A percentile compares a stretch with the other conserved stretches of the same genome.
phyloP scores from a whole-genome alignment of 2,113 vertebrate species.

The Cephalopholis sonnerati region DNA sequence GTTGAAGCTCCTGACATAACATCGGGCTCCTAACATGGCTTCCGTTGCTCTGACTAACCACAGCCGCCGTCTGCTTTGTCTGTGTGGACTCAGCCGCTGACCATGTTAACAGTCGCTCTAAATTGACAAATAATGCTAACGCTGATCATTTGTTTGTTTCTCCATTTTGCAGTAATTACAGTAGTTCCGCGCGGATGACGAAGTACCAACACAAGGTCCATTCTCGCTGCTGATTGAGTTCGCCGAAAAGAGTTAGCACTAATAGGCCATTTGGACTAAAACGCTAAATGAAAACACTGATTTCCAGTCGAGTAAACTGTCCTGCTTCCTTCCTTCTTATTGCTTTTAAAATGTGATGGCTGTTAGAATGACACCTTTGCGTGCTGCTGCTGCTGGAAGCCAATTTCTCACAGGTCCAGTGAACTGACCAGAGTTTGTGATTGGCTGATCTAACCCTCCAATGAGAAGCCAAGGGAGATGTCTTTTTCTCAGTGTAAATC shows the following conservation, averaged over 20 bases:
- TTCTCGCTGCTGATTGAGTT: slow-evolving; percentile 85
- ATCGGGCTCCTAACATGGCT: slow-evolving; percentile 51
- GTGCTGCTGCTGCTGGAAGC: slow-evolving; percentile 84
- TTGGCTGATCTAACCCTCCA: slow-evolving; percentile 70
- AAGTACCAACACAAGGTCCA: slow-evolving; percentile 78
- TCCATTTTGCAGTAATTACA: slow-evolving; percentile 90
- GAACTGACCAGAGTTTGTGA: slow-evolving; percentile 64
- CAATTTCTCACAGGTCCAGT: slow-evolving; percentile 86
- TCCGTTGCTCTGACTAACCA: slow-evolving; percentile 67
- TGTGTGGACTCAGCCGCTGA: slow-evolving; percentile 54
- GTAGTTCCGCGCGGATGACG: slow-evolving; percentile 89
- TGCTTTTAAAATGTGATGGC: slow-evolving; percentile 28
- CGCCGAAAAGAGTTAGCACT: slow-evolving; percentile 70
- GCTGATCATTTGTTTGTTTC: slow-evolving; percentile 85
- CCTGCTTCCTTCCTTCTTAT: background rate
- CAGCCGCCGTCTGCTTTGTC: slow-evolving; percentile 40
- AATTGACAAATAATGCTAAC: slow-evolving; percentile 77
- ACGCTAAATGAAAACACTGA: slow-evolving; percentile 43
- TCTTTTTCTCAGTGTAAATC: slow-evolving; percentile 70
- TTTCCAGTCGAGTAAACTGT: slow-evolving; percentile 20
- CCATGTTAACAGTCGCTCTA: slow-evolving; percentile 38
- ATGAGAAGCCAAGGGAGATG: slow-evolving; percentile 52
- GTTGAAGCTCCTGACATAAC: background rate
- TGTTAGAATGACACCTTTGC: slow-evolving; percentile 55
- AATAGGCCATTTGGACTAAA: slow-evolving; percentile 57